Conservation (phyloP, 2,888 invertebrate species). For the Rhopalosiphum nymphaeae region DNA sequence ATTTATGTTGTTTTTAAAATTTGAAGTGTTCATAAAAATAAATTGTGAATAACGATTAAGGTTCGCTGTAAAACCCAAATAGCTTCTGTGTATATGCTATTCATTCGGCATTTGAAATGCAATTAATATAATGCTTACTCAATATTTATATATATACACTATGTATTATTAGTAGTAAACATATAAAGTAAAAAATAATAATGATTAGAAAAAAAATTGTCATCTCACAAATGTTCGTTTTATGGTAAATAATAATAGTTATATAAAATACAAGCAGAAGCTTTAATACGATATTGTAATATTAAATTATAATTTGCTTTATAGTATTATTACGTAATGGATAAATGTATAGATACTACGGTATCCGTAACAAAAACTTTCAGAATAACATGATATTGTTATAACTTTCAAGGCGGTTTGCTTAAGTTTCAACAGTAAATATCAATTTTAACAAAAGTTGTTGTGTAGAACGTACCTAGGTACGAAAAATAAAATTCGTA, state of each 20-base stretch:
- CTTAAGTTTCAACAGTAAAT: constrained; percentile 37
- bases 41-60: background rate
- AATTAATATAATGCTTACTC: background rate
- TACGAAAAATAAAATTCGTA: background rate
- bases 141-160: background rate
- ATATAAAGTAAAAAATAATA: background rate
- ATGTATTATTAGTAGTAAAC: background rate
- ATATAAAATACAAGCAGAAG: background rate
- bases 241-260: background rate
- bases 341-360: background rate
- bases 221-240: background rate
- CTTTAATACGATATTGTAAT: background rate
- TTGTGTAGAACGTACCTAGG: background rate
- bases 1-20: background rate
- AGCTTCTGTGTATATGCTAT: background rate
- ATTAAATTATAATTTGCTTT: background rate
- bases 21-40: background rate
- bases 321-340: background rate
- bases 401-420: background rate
- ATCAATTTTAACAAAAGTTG: constrained; percentile 30
- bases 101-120: background rate
- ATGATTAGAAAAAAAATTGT: background rate
- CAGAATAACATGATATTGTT: constrained; percentile 6
- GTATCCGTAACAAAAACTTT: constrained; percentile 24
- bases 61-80: background rate